phyloP scores from a whole-genome alignment of 92 coral and sea anemone species.

The Heliopora coerulea region DNA sequence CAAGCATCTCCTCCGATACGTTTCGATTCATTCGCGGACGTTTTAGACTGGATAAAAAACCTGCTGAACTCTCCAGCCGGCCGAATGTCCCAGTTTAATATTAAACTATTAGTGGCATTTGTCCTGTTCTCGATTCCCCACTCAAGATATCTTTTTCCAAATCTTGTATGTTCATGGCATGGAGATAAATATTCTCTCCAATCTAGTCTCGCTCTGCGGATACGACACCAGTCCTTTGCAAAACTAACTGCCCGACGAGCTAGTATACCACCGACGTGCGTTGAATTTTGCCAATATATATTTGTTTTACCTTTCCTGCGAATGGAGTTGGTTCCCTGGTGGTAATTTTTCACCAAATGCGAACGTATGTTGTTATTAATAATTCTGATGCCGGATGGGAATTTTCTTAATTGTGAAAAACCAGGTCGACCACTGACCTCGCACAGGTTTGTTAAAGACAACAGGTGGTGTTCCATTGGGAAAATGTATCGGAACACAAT shows the following conservation, averaged over 20 bases:
- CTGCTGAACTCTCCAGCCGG: slow-evolving; percentile 76
- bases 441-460: slow-evolving; percentile 7
- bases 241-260: slow-evolving; percentile 35
- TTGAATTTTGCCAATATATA: background rate
- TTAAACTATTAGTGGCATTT: slow-evolving; percentile 60
- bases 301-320: background rate
- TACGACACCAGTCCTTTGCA: slow-evolving; percentile 72
- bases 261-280: background rate
- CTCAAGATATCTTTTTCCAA: slow-evolving; percentile 42
- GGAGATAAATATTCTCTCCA: slow-evolving; percentile 72
- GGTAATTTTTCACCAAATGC: background rate
- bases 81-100: slow-evolving; percentile 59
- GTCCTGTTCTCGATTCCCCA: slow-evolving; percentile 32
- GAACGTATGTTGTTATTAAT: background rate
- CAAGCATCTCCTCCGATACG: slow-evolving; percentile 83
- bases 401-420: too few species aligned
- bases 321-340: background rate
- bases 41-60: slow-evolving; percentile 64
- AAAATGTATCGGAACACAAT: background rate
- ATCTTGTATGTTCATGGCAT: slow-evolving; percentile 60
- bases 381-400: background rate
- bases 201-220: slow-evolving; percentile 65
- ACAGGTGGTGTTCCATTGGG: slow-evolving; percentile 18
- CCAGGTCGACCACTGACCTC: slow-evolving; percentile 14
- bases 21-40: slow-evolving; percentile 51